phyloP scores from a whole-genome alignment of 2,888 invertebrate genomes.

The Ochlodes sylvanus region DNA sequence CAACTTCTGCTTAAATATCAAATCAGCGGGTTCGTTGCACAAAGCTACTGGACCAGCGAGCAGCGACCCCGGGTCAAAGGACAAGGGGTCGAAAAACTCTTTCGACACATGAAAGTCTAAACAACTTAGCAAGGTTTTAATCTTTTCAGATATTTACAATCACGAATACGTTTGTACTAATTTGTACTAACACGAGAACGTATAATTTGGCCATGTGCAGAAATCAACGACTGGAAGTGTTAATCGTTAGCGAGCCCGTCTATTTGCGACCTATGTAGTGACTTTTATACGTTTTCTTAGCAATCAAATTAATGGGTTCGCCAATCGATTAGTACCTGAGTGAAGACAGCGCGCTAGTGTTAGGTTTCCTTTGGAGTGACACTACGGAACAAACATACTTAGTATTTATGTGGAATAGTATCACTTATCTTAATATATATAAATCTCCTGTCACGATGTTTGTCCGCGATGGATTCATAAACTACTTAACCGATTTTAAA shows the following conservation, averaged over 20 bases:
- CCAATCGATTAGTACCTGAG: conserved; percentile 9
- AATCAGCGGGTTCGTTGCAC: conserved; percentile 7
- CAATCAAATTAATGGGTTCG: conserved; percentile 34
- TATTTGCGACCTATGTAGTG: conserved; percentile 12
- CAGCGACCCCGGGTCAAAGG: conserved; percentile 26
- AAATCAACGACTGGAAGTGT: not conserved
- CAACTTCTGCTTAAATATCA: conserved; percentile 14
- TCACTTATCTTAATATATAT: too few relatives aligned
- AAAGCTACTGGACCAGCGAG: conserved; percentile 18
- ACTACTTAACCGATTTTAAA: too few relatives aligned
- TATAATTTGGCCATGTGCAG: not conserved
- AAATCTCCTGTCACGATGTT: too few relatives aligned
- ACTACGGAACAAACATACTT: not conserved
- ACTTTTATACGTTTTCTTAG: conserved; percentile 22
- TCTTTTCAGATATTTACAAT: not conserved
- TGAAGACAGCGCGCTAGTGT: conserved; percentile 5
- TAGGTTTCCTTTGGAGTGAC: conserved; percentile 12
- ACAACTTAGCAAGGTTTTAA: not conserved
- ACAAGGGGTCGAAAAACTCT: conserved; percentile 18
- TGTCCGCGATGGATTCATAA: too few relatives aligned
- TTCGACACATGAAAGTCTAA: conserved; percentile 13
- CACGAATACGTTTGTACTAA: not conserved
- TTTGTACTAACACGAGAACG: not conserved
- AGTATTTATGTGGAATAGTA: too few relatives aligned
- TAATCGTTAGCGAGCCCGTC: conserved; percentile 7